Evolutionary conservation across 2,888 invertebrate species (phyloP), one percentile per base, ranked within the genome.

Genomic region (Drosophila vallismaia): DNA sequence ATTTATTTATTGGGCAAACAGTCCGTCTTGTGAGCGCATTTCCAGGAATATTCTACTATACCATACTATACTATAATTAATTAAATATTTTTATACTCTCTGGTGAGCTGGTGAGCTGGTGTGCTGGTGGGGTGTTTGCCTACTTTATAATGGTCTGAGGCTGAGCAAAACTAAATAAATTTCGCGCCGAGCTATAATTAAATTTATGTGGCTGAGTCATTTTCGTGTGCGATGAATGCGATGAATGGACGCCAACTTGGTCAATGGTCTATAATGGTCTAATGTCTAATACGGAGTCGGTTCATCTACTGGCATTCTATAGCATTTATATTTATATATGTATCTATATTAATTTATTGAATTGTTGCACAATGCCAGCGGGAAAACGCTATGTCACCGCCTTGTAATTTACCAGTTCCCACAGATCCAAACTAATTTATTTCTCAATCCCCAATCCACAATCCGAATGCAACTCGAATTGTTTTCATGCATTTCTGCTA

Each of bases 171-270:
- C 87, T 82, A 82, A 76, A 82, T 82, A 85, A 87, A 85, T 76
- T 86, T 69, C 74, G 72, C 78, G 72, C 67, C 68, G 85, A 70
- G 85, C 88, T 83, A 83, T 87, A 87, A 83, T 87, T 87, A 81
- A 86, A 84, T 80, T 86, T 71, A 83, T 72, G 57, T 69, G 84
- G 51, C 86, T 86, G 81, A 81, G 67, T 81, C 81, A 81, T 59
- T 67, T 60, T 66, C 52, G 62, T 62, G 71, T 51, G 50, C 63
- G 66, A 59, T 63, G 66, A 79, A 77, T 70, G 71, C 63, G 66
- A 59, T 63, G 66, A 79, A 77, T 70, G 71, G 55, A 59, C 77
- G 80, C 75, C 77, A 83, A 84, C 40, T 85, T 85, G 80, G 82
- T 80, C 80, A 82, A 82, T 82, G 71, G 76, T 74, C 66, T 77